These are phyloP conservation scores for Hyla sarda DNA, from an alignment of 2,113 vertebrate species.

Conservation along the genomic window DNA sequence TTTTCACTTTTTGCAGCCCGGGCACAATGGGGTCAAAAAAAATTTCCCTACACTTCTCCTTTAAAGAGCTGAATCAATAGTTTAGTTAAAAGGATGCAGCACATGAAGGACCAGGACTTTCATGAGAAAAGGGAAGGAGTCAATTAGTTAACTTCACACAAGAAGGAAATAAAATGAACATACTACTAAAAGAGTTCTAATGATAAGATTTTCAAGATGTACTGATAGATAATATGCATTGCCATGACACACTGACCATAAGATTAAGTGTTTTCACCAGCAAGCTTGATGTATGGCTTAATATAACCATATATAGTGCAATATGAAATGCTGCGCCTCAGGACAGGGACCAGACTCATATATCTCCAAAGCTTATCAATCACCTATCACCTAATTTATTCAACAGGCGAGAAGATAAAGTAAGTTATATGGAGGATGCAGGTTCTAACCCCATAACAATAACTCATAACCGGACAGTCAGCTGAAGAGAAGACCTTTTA, in stretches of 20 bases:
- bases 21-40: too few species aligned
- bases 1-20: too few species aligned
- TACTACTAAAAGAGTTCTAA: neutral
- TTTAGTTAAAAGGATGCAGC: neutral
- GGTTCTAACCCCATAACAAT: neutral
- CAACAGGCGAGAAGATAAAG: conserved; percentile 33
- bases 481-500: conserved; percentile 51
- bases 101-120: neutral
- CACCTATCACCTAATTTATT: conserved; percentile 21
- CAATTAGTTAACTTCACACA: too few species aligned
- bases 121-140: neutral
- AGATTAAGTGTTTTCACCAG: neutral
- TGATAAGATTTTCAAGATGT: neutral
- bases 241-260: too few species aligned
- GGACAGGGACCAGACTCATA: neutral
- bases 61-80: neutral
- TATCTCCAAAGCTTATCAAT: conserved; percentile 23
- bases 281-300: conserved; percentile 43
- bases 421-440: neutral
- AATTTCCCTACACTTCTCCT: too few species aligned
- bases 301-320: conserved; percentile 15
- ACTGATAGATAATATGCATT: neutral
- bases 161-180: neutral
- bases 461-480: conserved; percentile 57
- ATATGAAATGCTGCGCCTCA: neutral